Percentiles rank a stretch among this genome's conserved stretches.
Conservation (phyloP, 2,888 invertebrate genomes). For the Lochmaea crataegi region DNA sequence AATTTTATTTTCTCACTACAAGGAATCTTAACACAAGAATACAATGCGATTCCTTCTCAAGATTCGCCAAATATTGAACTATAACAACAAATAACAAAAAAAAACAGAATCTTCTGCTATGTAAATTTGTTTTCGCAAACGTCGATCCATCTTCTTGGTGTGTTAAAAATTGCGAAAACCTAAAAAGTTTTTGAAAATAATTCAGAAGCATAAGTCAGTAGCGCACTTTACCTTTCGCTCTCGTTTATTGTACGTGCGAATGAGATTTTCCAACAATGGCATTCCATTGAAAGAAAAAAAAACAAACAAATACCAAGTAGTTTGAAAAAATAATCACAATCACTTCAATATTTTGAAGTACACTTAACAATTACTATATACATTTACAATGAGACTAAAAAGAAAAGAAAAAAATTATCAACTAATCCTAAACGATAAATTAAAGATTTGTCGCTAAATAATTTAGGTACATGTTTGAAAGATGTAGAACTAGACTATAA, state of each 20-base stretch:
- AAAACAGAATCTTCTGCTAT: too few relatives aligned
- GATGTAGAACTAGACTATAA: not conserved
- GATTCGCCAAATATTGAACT: too few relatives aligned
- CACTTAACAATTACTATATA: constrained; percentile 30
- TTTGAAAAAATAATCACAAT: constrained; percentile 39
- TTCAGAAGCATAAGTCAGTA: constrained; percentile 5
- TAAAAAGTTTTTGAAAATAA: not conserved
- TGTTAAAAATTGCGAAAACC: not conserved
- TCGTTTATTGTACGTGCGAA: not conserved
- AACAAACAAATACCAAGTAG: constrained; percentile 2
- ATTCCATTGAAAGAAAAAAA: constrained; percentile 10
- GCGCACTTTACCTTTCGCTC: not conserved
- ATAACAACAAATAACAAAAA: too few relatives aligned
- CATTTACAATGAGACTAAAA: constrained; percentile 39
- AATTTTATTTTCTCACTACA: too few relatives aligned
- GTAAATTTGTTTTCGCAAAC: too few relatives aligned
- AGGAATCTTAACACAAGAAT: too few relatives aligned
- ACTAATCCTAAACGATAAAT: constrained; percentile 27
- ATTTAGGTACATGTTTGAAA: constrained; percentile 2
- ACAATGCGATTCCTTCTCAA: too few relatives aligned
- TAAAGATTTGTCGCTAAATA: constrained; percentile 25
- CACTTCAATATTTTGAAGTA: constrained; percentile 32
- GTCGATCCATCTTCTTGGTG: too few relatives aligned
- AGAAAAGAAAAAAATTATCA: constrained; percentile 5
- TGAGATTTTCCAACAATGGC: not conserved